Evolutionary conservation across 2,113 vertebrate genomes (phyloP).

Genomic region (Pleuronectes platessa): DNA sequence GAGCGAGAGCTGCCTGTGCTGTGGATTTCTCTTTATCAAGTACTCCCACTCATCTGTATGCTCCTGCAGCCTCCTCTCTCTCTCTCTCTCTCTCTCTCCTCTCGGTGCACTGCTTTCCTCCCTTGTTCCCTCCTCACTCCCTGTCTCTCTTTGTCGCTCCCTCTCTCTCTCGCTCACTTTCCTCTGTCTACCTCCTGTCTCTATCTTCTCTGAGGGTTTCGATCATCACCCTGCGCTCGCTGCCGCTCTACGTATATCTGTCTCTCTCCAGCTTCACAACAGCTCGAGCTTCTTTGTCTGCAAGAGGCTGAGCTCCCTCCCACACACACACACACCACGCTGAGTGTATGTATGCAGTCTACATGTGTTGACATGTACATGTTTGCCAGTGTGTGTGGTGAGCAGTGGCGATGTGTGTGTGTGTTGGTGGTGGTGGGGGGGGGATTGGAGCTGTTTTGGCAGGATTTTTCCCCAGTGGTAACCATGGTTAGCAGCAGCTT

Average conservation of each 20-base stretch:
- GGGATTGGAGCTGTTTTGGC: conserved; percentile 39
- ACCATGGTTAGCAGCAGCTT: conserved; percentile 65
- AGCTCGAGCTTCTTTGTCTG: conserved; percentile 93
- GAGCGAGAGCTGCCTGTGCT: conserved; percentile 83
- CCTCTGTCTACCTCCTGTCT: conserved; percentile 81
- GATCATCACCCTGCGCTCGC: conserved; percentile 72
- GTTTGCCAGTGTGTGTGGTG: conserved; percentile 23
- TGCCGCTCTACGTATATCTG: conserved; percentile 82
- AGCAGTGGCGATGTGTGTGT: conserved; percentile 32
- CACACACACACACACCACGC: conserved; percentile 77
- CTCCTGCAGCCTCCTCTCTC: conserved; percentile 90
- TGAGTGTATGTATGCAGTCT: conserved; percentile 63
- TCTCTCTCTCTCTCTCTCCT: conserved; percentile 81
- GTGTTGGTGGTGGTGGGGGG: background rate
- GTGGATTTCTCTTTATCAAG: conserved; percentile 97
- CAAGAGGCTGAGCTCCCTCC: conserved; percentile 73
- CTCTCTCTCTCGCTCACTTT: conserved; percentile 77
- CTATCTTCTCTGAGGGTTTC: conserved; percentile 84
- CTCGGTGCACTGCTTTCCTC: conserved; percentile 75
- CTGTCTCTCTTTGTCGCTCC: conserved; percentile 50
- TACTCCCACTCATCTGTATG: conserved; percentile 99
- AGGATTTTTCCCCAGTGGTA: conserved; percentile 65
- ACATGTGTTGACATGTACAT: conserved; percentile 32
- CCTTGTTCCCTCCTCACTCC: conserved; percentile 72
- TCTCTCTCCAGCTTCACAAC: conserved; percentile 90